Conservation (phyloP, 1,140 invertebrate species). For the Dysdera silvatica region DNA sequence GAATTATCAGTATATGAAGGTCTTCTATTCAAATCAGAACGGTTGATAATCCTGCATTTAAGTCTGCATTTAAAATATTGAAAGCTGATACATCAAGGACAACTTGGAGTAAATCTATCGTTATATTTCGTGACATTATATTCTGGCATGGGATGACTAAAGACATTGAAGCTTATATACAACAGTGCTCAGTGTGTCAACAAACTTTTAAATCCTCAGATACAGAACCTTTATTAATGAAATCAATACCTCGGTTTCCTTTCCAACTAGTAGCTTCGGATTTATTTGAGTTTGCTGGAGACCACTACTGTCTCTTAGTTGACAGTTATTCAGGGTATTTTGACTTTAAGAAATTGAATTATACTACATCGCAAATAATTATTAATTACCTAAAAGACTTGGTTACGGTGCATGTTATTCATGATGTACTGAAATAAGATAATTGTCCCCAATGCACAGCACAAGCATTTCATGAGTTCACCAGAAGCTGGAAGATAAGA, state of each 20-base stretch:
- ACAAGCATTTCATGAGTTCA: neutral
- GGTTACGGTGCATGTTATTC: neutral
- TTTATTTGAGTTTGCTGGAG: neutral
- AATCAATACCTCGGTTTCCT: neutral
- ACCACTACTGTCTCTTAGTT: neutral
- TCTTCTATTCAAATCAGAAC: neutral
- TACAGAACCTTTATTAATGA: neutral
- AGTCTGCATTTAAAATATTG: neutral
- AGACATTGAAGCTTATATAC: neutral
- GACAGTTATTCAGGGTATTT: constrained; percentile 6
- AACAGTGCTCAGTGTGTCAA: neutral
- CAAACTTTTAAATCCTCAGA: neutral
- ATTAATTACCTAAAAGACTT: neutral
- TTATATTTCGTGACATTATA: neutral
- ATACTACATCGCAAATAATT: neutral
- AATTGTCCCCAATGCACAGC: neutral
- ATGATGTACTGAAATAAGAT: neutral
- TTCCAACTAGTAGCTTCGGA: constrained; percentile 1
- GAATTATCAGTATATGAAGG: neutral
- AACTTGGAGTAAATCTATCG: neutral
- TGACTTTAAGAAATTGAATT: neutral
- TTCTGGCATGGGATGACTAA: neutral
- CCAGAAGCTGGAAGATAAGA: neutral
- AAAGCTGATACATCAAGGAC: neutral
- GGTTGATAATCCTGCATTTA: neutral